Evolutionary conservation across 1,140 invertebrate genomes (phyloP).

Genomic region (Brachionus rubens): DNA sequence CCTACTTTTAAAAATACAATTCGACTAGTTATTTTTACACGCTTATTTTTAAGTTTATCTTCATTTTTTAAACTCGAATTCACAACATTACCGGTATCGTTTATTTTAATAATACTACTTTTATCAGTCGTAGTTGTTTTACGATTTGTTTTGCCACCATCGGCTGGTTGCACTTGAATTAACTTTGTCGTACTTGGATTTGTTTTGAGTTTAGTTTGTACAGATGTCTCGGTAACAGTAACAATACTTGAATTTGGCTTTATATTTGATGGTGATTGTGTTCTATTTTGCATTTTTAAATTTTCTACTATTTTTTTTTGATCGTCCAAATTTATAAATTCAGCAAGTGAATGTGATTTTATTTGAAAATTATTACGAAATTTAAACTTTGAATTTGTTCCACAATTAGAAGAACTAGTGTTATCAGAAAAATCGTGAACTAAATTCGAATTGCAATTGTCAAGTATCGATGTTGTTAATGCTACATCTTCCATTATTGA

Average conservation of each 20-base stretch:
- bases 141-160: no score
- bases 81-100: no score
- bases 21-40: conserved; percentile 1
- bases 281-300: conserved; percentile 12
- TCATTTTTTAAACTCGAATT: no score
- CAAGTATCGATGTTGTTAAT: conserved; percentile 1
- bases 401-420: background rate
- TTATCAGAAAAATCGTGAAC: background rate
- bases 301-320: background rate
- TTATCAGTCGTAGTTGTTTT: no score
- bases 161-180: background rate
- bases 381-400: background rate
- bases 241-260: background rate
- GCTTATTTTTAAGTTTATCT: no score
- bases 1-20: conserved; percentile 49
- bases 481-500: conserved; percentile 40
- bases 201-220: background rate
- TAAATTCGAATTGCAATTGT: background rate
- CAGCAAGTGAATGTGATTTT: background rate
- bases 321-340: conserved; percentile 12
- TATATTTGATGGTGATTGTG: background rate
- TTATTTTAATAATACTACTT: no score
- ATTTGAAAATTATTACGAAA: background rate
- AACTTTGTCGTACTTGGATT: background rate
- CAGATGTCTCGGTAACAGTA: background rate